A percentile compares a stretch with the other conserved stretches of the same genome.
Conservation (phyloP, 2,113 vertebrate species). For the Mellivora capensis region DNA sequence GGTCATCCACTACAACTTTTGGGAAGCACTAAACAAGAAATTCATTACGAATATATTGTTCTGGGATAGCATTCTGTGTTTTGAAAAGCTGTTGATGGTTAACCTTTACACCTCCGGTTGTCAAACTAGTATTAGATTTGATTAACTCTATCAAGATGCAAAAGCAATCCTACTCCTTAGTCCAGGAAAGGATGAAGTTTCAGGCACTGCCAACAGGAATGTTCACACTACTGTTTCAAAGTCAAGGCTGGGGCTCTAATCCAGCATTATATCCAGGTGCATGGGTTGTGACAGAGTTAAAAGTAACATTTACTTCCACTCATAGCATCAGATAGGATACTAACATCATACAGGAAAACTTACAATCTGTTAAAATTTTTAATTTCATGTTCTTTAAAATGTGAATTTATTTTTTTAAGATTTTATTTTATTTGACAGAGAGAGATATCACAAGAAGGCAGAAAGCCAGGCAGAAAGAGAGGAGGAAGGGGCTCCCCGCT, state of each 20-base stretch:
- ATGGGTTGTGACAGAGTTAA: not conserved
- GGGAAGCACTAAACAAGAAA: not conserved
- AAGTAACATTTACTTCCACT: conserved; percentile 25
- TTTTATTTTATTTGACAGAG: no score
- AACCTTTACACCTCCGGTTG: not conserved
- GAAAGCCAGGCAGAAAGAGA: no score
- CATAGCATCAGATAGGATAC: not conserved
- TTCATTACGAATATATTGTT: not conserved
- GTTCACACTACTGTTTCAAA: not conserved
- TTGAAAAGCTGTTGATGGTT: not conserved
- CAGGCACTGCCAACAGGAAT: not conserved
- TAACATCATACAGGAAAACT: not conserved
- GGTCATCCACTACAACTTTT: conserved; percentile 7
- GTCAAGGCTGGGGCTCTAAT: not conserved
- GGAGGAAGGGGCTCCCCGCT: no score
- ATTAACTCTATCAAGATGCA: conserved; percentile 36
- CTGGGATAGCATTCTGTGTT: not conserved
- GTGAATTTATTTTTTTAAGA: not conserved
- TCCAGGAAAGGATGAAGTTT: not conserved
- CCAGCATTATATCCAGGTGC: rapidly evolving
- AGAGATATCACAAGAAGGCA: no score
- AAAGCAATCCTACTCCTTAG: conserved; percentile 37
- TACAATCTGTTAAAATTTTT: not conserved
- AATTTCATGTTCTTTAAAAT: not conserved
- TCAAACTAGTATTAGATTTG: not conserved